A percentile compares a stretch with the other conserved stretches of the same genome.
Evolutionary conservation across 2,113 vertebrate species (phyloP).

Genomic region (Megatriorchis doriae): DNA sequence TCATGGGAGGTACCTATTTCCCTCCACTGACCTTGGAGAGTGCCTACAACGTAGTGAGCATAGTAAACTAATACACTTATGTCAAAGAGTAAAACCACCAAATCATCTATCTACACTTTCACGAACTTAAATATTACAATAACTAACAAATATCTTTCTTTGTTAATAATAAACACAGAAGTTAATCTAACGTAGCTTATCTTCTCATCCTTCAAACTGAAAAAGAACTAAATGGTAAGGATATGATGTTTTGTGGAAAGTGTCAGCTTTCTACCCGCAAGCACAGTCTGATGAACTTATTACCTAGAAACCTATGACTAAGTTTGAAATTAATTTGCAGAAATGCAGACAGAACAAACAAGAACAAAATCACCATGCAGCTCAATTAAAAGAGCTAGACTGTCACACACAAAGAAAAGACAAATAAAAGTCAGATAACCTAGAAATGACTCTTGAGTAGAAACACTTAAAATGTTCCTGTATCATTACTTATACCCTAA

Average conservation of each 20-base stretch:
- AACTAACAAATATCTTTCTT: neutral
- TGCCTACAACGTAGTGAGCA: neutral
- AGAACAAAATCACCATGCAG: neutral
- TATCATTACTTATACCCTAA: neutral
- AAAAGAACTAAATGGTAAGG: neutral
- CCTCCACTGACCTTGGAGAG: neutral
- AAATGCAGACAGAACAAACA: neutral
- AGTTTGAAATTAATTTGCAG: neutral
- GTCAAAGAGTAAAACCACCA: neutral
- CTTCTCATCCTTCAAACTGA: neutral
- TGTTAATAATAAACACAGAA: neutral
- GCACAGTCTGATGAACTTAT: neutral
- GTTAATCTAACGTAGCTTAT: neutral
- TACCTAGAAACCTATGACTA: neutral
- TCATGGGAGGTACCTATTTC: neutral
- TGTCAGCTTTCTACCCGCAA: neutral
- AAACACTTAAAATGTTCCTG: neutral
- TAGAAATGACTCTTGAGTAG: neutral
- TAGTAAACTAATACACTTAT: neutral
- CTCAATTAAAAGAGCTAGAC: neutral
- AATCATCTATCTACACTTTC: neutral
- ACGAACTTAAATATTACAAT: neutral
- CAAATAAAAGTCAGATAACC: neutral
- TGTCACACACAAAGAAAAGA: neutral
- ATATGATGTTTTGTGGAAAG: neutral